Evolutionary conservation across 2,113 vertebrate species (phyloP).

Genomic region (Rhinolophus ferrumequinum): DNA sequence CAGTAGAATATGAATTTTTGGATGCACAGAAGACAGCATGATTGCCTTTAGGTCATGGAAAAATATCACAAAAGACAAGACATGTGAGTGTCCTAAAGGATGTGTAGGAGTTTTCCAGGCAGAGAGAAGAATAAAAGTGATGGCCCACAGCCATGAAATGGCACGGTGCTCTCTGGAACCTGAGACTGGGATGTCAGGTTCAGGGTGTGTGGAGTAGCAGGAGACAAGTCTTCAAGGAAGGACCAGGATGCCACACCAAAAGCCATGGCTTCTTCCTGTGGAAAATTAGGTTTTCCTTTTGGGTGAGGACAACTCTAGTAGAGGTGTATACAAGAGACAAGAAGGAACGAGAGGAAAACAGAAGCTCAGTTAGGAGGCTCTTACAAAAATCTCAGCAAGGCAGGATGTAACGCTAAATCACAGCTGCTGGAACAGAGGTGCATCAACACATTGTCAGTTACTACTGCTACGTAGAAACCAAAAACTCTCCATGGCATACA

Average conservation of each 20-base stretch:
- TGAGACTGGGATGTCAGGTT: not conserved
- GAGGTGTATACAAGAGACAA: not conserved
- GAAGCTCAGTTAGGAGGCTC: not conserved
- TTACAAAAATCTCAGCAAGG: not conserved
- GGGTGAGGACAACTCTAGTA: not conserved
- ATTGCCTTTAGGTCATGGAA: not conserved
- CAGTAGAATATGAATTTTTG: not conserved
- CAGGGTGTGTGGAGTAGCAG: not conserved
- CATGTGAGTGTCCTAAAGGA: not conserved
- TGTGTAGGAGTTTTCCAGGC: not conserved
- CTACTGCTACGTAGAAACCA: not conserved
- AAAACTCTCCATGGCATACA: not conserved
- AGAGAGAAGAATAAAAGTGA: not conserved
- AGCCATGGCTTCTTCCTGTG: not conserved
- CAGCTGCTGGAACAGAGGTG: not conserved
- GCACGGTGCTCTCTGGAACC: not conserved
- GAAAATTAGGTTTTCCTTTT: not conserved
- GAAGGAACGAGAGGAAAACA: not conserved
- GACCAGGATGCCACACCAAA: not conserved
- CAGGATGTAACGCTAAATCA: not conserved
- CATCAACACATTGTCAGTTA: not conserved
- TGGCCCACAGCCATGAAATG: not conserved
- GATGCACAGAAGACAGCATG: not conserved
- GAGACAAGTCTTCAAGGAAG: not conserved
- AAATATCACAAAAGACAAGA: not conserved